phyloP scores from a whole-genome alignment of 2,113 vertebrate species.

The Alaudala cheleensis region DNA sequence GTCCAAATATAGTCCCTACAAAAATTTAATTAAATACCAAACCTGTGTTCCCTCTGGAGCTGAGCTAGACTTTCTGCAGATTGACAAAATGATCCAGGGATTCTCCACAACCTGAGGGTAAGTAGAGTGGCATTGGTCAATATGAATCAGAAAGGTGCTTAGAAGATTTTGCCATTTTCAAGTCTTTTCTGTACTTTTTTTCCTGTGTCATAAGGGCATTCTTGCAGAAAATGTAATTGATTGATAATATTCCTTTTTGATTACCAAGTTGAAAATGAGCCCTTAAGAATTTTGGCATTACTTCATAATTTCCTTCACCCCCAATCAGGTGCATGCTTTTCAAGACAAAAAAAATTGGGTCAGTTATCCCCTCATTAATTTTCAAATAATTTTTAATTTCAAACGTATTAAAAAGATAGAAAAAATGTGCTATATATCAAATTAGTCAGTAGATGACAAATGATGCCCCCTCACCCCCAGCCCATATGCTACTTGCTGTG shows the following conservation, averaged over 20 bases:
- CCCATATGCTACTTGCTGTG: slow-evolving; percentile 17
- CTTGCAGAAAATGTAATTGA: not conserved
- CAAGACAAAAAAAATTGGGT: not conserved
- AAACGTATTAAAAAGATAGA: not conserved
- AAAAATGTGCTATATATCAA: slow-evolving; percentile 35
- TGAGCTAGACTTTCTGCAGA: not conserved
- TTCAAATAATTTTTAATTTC: slow-evolving; percentile 20
- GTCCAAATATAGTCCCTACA: not conserved
- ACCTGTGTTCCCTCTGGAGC: not conserved
- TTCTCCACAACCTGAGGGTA: not conserved
- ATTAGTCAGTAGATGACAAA: slow-evolving; percentile 30
- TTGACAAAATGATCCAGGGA: not conserved
- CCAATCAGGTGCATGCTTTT: not conserved
- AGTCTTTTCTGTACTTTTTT: not conserved
- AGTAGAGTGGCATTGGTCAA: not conserved
- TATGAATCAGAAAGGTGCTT: not conserved
- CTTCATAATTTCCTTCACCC: not conserved
- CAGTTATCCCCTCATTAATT: slow-evolving; percentile 38
- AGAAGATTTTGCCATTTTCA: not conserved
- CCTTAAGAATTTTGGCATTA: not conserved
- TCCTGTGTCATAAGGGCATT: not conserved
- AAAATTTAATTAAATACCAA: not conserved
- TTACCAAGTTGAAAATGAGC: not conserved
- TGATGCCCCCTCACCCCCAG: not conserved
- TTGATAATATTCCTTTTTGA: not conserved